Evolutionary conservation across 2,888 invertebrate genomes (phyloP).

Genomic region (Malthinus seriepunctatus): DNA sequence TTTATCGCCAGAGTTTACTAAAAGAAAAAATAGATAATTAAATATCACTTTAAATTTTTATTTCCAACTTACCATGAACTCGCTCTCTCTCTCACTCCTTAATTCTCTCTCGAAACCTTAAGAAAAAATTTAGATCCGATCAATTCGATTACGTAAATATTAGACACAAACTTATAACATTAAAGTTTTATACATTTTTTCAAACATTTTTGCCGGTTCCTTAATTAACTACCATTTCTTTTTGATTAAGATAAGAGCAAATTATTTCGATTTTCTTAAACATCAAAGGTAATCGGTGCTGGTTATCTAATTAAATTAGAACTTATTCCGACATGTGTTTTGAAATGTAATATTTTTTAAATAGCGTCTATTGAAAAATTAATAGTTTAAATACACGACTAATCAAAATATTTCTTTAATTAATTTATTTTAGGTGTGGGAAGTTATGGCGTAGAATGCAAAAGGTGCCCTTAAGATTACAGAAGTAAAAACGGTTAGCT

Average conservation of each 20-base stretch:
- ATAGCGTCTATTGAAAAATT: too few species aligned
- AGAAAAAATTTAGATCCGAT: constrained; percentile 13
- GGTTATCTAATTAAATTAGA: constrained; percentile 1
- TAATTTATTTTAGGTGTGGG: too few species aligned
- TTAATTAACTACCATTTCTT: constrained; percentile 4
- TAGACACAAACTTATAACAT: not conserved
- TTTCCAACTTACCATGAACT: not conserved
- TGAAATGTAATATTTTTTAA: too few species aligned
- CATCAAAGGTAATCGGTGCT: constrained; percentile 2
- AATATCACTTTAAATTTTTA: constrained; percentile 9
- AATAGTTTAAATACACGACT: too few species aligned
- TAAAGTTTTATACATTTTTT: not conserved
- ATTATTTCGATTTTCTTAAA: constrained; percentile 3
- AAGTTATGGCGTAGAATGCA: too few species aligned
- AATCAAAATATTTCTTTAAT: too few species aligned
- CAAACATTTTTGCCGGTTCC: constrained; percentile 2
- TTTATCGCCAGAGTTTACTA: not conserved
- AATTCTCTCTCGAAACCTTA: not conserved
- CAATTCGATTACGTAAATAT: constrained; percentile 4
- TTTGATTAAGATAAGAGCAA: constrained; percentile 3
- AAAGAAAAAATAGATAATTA: constrained; percentile 8
- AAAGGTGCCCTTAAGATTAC: too few species aligned
- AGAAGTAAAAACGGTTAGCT: too few species aligned
- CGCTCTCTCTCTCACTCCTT: too few species aligned
- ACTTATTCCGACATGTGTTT: too few species aligned